Evolutionary conservation across 2,888 invertebrate species (phyloP).

Genomic region (Idaea aversata): DNA sequence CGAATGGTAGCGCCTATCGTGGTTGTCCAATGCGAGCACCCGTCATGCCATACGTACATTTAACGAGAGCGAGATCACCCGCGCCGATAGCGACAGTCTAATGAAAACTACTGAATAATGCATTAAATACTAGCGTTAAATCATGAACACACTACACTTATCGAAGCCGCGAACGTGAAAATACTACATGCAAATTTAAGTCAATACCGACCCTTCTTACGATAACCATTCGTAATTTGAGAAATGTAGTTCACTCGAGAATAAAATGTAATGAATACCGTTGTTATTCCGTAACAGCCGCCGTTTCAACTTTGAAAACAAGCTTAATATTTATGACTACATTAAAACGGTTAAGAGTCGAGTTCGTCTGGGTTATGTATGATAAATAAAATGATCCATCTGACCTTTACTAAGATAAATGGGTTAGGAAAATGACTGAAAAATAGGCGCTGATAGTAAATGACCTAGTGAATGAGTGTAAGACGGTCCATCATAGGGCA

Average conservation of each 20-base stretch:
- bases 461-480: slow-evolving; percentile 9
- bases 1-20: neutral
- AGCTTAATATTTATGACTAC: slow-evolving; percentile 45
- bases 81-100: slow-evolving; percentile 73
- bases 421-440: slow-evolving; percentile 33
- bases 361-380: slow-evolving; percentile 38
- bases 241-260: slow-evolving; percentile 47
- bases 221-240: slow-evolving; percentile 61
- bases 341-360: slow-evolving; percentile 45
- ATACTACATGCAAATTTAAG: slow-evolving; percentile 76
- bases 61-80: slow-evolving; percentile 76
- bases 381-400: slow-evolving; percentile 2
- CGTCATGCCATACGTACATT: slow-evolving; percentile 79
- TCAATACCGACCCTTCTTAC: slow-evolving; percentile 60
- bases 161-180: slow-evolving; percentile 65
- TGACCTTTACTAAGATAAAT: slow-evolving; percentile 31
- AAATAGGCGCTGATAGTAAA: slow-evolving; percentile 37
- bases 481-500: slow-evolving; percentile 34
- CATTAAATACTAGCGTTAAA: slow-evolving; percentile 79
- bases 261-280: slow-evolving; percentile 51
- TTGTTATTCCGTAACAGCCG: slow-evolving; percentile 32
- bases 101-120: slow-evolving; percentile 80
- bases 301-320: slow-evolving; percentile 45
- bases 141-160: slow-evolving; percentile 71
- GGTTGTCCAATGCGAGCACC: slow-evolving; percentile 58